Evolutionary conservation across 2,797 vertebrate genomes (phyloP), one percentile per base, ranked within the genome.

Genomic region (Leptoclinus maculatus): DNA sequence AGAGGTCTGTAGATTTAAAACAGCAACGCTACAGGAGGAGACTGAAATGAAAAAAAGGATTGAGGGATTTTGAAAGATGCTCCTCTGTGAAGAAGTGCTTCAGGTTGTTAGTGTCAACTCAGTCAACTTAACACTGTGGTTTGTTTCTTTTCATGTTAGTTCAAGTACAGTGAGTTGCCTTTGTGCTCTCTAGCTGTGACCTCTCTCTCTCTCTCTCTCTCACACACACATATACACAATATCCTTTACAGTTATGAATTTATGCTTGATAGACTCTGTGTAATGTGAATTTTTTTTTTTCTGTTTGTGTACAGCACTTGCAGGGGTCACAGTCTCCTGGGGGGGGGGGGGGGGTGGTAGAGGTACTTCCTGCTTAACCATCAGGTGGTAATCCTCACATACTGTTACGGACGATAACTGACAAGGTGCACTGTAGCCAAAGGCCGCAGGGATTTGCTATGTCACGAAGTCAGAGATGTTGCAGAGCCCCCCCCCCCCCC

Each of bases 311-410:
- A 66, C 79, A 70, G 77, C 82, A 80, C 67, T 65, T 66, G 65
- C 73, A 39, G 36, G 80, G 87, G 79, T 89, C 85, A 88, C 49
- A 41, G 78, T 79, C 74, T 82, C 47, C 32, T 16, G 47, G 51
- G 66, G 54, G 21, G 16, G 11, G 21, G 6, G 47, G n/a, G 38
- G 59, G 65, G 29, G 29, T 32, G 29, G 29, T 75, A 34, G 74
- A 78, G 59, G 72, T 82, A 59, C 58, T 66, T 88, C 54, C 69
- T 78, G 82, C 85, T 83, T 66, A 84, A 87, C 63, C 75, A 81
- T 84, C 84, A 81, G 71, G 64, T 78, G 78, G 82, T 89, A 91
- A 90, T 91, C 86, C 83, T 82, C 69, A 74, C 74, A 71, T 32
- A 76, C 78, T 85, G 78, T 79, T 80, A 53, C 38, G 58, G 71